These are phyloP conservation scores for Gymnosoma rotundatum DNA, from an alignment of 2,888 invertebrate genomes.

Conservation along the genomic window DNA sequence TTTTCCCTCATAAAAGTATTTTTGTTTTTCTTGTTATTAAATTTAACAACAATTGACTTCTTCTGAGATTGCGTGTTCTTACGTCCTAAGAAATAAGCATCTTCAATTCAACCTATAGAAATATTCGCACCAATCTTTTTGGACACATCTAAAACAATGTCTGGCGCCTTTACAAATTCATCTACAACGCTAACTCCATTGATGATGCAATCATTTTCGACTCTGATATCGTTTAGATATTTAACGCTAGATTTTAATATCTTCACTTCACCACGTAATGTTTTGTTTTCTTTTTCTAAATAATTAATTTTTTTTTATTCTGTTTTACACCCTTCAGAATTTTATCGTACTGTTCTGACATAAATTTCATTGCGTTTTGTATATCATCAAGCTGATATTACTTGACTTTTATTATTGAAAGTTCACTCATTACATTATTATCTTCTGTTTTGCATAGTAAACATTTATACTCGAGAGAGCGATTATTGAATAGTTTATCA, in stretches of 20 bases:
- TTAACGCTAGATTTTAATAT: no score
- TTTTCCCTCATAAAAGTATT: conserved; percentile 19
- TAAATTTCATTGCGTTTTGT: conserved; percentile 2
- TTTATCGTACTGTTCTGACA: neutral
- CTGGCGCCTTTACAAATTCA: neutral
- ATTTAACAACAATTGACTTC: conserved; percentile 11
- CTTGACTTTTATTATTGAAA: conserved; percentile 10
- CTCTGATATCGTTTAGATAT: conserved; percentile 25
- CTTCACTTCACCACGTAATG: conserved; percentile 3
- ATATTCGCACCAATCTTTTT: conserved; percentile 5
- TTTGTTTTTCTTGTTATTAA: conserved; percentile 14
- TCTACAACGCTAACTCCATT: conserved; percentile 16
- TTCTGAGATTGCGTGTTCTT: neutral
- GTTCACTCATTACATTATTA: conserved; percentile 12
- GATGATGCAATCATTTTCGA: conserved; percentile 27
- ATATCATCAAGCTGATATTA: conserved; percentile 24
- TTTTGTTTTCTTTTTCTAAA: conserved; percentile 24
- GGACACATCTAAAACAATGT: conserved; percentile 12
- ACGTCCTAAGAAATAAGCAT: conserved; percentile 22
- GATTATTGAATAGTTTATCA: neutral
- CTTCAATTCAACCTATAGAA: conserved; percentile 2
- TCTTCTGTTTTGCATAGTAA: conserved; percentile 11
- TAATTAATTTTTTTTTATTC: neutral
- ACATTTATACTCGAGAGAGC: conserved; percentile 1
- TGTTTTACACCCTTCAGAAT: conserved; percentile 15